These are phyloP conservation scores for Lagopus leucura DNA, from an alignment of 2,113 vertebrate species.

Conservation along the genomic window DNA sequence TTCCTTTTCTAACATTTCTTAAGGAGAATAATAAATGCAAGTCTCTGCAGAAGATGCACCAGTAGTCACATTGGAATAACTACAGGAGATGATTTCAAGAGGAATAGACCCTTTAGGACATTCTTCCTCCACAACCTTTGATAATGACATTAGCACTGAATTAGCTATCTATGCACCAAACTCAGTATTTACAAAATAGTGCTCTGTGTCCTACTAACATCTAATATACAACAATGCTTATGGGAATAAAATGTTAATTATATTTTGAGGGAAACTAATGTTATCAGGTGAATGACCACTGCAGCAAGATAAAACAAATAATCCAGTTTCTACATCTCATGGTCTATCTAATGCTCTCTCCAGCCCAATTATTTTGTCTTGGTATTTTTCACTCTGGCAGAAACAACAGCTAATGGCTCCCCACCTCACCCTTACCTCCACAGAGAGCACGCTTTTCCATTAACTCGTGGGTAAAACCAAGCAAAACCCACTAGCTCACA, in stretches of 20 bases:
- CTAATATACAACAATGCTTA: not conserved
- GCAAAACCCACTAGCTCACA: not conserved
- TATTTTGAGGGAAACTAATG: slow-evolving; percentile 10
- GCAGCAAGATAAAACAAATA: slow-evolving; percentile 43
- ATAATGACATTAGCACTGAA: slow-evolving; percentile 43
- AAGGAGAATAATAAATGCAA: not conserved
- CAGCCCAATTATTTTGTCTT: slow-evolving; percentile 12
- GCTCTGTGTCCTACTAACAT: not conserved
- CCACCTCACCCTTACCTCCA: not conserved
- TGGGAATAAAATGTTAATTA: slow-evolving; percentile 44
- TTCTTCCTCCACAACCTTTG: slow-evolving; percentile 39
- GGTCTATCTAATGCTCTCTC: slow-evolving; percentile 12
- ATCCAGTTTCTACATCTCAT: not conserved
- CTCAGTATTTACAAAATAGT: not conserved
- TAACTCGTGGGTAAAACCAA: not conserved
- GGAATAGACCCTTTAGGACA: slow-evolving; percentile 15
- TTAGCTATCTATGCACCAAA: slow-evolving; percentile 28
- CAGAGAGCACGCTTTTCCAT: not conserved
- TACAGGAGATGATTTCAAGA: not conserved
- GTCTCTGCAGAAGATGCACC: not conserved
- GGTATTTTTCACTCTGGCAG: slow-evolving; percentile 33
- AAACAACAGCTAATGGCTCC: not conserved
- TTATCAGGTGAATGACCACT: slow-evolving; percentile 21
- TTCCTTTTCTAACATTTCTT: not conserved
- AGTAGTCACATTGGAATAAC: slow-evolving; percentile 34